Evolutionary conservation across 2,113 vertebrate genomes (phyloP), one percentile per base, ranked within the genome.

Genomic region (Andinoacara biseriatus): DNA sequence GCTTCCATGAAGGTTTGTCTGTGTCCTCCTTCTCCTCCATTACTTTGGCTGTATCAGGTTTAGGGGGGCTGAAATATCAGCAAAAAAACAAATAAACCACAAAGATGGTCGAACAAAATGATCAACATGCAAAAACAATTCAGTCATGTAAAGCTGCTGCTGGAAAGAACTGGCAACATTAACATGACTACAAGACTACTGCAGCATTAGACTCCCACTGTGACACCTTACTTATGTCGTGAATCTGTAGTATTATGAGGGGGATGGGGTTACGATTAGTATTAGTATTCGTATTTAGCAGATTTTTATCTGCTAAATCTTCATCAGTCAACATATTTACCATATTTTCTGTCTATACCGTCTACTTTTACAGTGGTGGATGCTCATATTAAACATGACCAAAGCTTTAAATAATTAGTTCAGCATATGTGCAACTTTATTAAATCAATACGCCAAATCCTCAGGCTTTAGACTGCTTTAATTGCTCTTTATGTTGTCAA

Each of bases 1-100:
- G 76, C 24, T 58, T 74, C 52, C 10, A 17, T 3, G 86, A 85
- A 5, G 78, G 11, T 52, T 81, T 77, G 7, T 89, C 86, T 18
- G 77, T 5, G 5, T 76, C 15, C 33, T 87, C 43, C 17, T 86
- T 75, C 58, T 87, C 85, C 40, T 90, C 84, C 83, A 84, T 85
- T 3, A 22, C 20, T 11, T 85, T 78, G 33, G 14, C 69, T 38
- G 3, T 33, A 38, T 80, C 46, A 15, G 75, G 78, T 72, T 82
- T 81, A 26, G 33, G 26, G 46, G 75, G 38, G 60, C 92, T 93
- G 74, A 59, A 77, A 82, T 40, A 79, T 35, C 22, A 60, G n/a
- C 1, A 20, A 18, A 59, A 38, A 13, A 24, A 4, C 2, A 33
- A 33, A 33, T 7, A 38, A 63, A 82, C 3, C 15, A 43, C n/a